A percentile compares a stretch with the other conserved stretches of the same genome.
Conservation (phyloP, 2,888 invertebrate genomes). For the Drosophila limbata region DNA sequence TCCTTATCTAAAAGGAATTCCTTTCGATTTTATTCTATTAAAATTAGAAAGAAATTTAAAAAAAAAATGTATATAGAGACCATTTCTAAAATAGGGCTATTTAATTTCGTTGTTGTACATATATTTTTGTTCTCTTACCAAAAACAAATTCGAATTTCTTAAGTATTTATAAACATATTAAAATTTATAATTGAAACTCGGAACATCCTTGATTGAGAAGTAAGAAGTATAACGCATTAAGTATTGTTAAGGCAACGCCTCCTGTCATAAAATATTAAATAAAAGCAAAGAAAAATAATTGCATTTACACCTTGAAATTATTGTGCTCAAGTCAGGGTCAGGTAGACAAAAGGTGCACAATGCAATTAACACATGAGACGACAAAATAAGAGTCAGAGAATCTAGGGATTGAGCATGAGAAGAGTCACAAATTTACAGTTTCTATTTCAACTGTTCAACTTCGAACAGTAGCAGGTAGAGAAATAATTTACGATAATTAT, state of each 20-base stretch:
- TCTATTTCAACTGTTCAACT: conserved; percentile 22
- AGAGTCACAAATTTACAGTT: conserved; percentile 2
- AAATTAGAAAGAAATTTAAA: neutral
- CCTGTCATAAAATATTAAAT: conserved; percentile 17
- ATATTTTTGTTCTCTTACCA: too few relatives aligned
- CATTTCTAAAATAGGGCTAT: too few relatives aligned
- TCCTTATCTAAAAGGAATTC: neutral
- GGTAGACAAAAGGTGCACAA: conserved; percentile 34
- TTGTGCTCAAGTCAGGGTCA: conserved; percentile 24
- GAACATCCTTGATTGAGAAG: conserved; percentile 3
- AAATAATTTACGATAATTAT: conserved; percentile 74
- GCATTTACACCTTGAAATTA: conserved; percentile 58
- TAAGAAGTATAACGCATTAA: too few relatives aligned
- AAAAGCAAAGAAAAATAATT: conserved; percentile 48
- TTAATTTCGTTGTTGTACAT: too few relatives aligned
- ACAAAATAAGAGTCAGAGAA: neutral
- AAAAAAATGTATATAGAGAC: too few relatives aligned
- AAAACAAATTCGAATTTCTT: too few relatives aligned
- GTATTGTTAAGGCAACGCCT: conserved; percentile 25
- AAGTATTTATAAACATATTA: neutral
- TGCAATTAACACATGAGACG: conserved; percentile 51
- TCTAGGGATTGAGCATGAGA: conserved; percentile 1
- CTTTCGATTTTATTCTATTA: neutral
- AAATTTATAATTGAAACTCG: neutral
- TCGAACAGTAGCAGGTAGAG: conserved; percentile 69